Percentiles rank a stretch among this genome's conserved stretches.
These are phyloP conservation scores for Gasteruption jaculator DNA, from an alignment of 2,888 invertebrate species.

Conservation along the genomic window DNA sequence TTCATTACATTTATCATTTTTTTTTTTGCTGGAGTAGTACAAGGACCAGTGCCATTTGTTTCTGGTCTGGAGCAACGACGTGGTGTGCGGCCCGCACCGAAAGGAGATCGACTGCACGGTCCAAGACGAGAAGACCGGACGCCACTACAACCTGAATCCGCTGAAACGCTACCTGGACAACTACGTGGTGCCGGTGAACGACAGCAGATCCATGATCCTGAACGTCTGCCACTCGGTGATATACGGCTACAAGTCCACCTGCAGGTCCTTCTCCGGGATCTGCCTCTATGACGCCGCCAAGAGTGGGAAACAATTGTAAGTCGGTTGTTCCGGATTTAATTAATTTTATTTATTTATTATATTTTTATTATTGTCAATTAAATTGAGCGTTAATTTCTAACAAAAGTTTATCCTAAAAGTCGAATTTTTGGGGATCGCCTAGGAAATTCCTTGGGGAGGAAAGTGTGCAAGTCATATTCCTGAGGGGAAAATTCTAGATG, in stretches of 20 bases:
- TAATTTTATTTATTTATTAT: too few relatives aligned
- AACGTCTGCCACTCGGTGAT: slow-evolving; percentile 44
- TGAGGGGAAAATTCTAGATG: too few relatives aligned
- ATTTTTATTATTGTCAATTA: too few relatives aligned
- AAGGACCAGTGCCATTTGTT: slow-evolving; percentile 26
- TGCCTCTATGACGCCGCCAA: too few relatives aligned
- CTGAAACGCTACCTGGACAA: slow-evolving; percentile 35
- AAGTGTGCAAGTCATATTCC: too few relatives aligned
- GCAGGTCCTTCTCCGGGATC: too few relatives aligned
- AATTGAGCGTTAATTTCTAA: too few relatives aligned
- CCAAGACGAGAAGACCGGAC: slow-evolving; percentile 19
- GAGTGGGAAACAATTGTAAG: too few relatives aligned
- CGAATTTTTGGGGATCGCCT: too few relatives aligned
- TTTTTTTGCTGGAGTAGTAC: slow-evolving; percentile 15
- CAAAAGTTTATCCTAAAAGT: too few relatives aligned
- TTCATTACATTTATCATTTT: slow-evolving; percentile 7
- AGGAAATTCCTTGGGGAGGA: too few relatives aligned
- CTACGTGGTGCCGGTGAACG: slow-evolving; percentile 30
- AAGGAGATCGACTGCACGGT: slow-evolving; percentile 30
- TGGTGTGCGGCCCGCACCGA: slow-evolving; percentile 30
- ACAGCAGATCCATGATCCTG: slow-evolving; percentile 29
- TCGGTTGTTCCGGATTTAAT: too few relatives aligned
- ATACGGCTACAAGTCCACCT: slow-evolving; percentile 25
- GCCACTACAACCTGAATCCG: slow-evolving; percentile 34
- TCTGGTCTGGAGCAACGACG: slow-evolving; percentile 34